Percentiles rank a stretch among this genome's conserved stretches.
Evolutionary conservation across 1,140 invertebrate species (phyloP).

Genomic region (Calycopis cecrops): DNA sequence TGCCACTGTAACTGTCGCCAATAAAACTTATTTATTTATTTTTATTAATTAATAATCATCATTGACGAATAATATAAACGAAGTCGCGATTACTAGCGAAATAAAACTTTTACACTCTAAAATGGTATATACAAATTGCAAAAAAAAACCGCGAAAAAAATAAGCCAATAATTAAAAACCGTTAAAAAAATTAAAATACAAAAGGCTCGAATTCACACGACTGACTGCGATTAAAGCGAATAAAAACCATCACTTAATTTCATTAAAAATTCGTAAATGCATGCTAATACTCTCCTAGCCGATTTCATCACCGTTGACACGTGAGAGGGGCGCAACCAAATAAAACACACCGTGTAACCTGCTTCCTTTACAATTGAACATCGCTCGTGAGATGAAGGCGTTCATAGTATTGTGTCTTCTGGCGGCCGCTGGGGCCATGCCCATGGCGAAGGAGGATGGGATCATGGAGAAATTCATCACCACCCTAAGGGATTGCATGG

Average conservation of each 20-base stretch:
- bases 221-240: neutral
- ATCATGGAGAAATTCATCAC: constrained; percentile 52
- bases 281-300: constrained; percentile 21
- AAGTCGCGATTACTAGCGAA: too few relatives aligned
- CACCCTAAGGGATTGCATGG: constrained; percentile 56
- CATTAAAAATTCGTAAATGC: constrained; percentile 29
- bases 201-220: too few relatives aligned
- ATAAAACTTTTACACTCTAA: too few relatives aligned
- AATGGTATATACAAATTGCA: too few relatives aligned
- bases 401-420: constrained; percentile 42
- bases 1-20: too few relatives aligned
- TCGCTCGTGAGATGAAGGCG: constrained; percentile 52
- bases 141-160: too few relatives aligned
- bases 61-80: too few relatives aligned
- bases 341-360: constrained; percentile 52
- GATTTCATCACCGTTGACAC: constrained; percentile 50
- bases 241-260: constrained; percentile 16
- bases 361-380: constrained; percentile 56
- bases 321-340: constrained; percentile 47
- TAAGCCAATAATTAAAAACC: too few relatives aligned
- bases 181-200: too few relatives aligned
- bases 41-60: too few relatives aligned
- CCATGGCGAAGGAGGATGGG: constrained; percentile 54
- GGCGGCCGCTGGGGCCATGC: constrained; percentile 42
- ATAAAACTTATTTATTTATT: too few relatives aligned